phyloP scores from a whole-genome alignment of 1,140 invertebrate genomes.

The Ceratina calcarata region DNA sequence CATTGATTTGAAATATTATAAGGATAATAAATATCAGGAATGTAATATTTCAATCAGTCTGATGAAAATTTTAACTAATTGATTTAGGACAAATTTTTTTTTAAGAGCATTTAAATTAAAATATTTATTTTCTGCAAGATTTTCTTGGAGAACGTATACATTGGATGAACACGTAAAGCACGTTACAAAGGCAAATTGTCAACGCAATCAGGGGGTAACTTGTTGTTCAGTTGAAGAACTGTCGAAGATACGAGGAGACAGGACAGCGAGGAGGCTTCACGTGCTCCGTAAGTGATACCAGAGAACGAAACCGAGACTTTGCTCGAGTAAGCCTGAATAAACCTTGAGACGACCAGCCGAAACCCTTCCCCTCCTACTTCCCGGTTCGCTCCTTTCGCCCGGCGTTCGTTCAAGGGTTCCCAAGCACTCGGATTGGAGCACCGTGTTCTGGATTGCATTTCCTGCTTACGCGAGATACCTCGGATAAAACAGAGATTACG shows the following conservation, averaged over 20 bases:
- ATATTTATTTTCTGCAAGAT: too few species aligned
- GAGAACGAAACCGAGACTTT: conserved; percentile 57
- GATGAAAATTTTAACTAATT: too few species aligned
- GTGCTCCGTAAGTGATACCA: conserved; percentile 54
- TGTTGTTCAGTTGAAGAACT: conserved; percentile 39
- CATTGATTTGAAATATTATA: too few species aligned
- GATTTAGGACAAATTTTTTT: too few species aligned
- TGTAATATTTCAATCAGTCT: too few species aligned
- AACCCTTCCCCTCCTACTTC: conserved; percentile 46
- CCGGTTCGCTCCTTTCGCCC: not conserved
- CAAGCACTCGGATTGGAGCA: conserved; percentile 19
- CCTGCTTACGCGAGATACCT: conserved; percentile 20
- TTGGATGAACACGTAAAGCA: conserved; percentile 19
- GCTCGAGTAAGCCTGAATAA: conserved; percentile 48
- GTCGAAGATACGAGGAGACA: conserved; percentile 53
- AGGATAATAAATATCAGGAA: too few species aligned
- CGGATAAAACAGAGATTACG: conserved; percentile 11
- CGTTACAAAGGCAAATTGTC: conserved; percentile 29
- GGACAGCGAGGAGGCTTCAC: conserved; percentile 33
- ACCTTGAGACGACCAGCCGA: conserved; percentile 50
- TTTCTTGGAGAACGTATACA: not conserved
- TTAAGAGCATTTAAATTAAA: too few species aligned
- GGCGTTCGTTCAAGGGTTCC: not conserved
- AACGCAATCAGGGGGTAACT: conserved; percentile 45
- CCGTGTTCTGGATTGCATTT: conserved; percentile 42